phyloP scores from a whole-genome alignment of 2,113 vertebrate species.

The Riparia riparia region DNA sequence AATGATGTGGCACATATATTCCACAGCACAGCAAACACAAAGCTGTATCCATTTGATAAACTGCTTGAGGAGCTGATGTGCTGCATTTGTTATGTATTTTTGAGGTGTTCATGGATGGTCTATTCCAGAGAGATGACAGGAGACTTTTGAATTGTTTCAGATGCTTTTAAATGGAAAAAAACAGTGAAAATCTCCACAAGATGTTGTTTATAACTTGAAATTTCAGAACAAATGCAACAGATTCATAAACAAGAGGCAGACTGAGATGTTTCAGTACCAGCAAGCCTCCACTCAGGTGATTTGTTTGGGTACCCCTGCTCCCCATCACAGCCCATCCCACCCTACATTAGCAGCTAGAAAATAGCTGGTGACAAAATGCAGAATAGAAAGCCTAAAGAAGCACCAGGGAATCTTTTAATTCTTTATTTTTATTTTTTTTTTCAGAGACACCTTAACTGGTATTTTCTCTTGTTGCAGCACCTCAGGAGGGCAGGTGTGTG shows the following conservation, averaged over 20 bases:
- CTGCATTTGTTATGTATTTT: not conserved
- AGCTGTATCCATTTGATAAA: not conserved
- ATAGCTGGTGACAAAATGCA: not conserved
- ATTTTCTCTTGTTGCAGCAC: not conserved
- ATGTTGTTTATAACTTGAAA: not conserved
- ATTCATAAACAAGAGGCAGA: not conserved
- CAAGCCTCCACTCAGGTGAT: not conserved
- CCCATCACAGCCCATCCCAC: not conserved
- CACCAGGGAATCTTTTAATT: fast-evolving
- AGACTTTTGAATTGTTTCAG: not conserved
- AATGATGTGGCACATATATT: not conserved
- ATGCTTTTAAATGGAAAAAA: not conserved
- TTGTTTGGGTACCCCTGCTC: not conserved
- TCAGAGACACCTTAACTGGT: not conserved
- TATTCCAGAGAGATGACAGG: not conserved
- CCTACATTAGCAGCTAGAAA: not conserved
- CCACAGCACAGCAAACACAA: not conserved
- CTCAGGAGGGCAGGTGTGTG: not conserved
- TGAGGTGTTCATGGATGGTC: not conserved
- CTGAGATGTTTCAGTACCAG: not conserved
- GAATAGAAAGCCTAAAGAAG: not conserved
- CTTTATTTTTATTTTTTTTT: not conserved
- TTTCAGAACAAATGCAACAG: not conserved
- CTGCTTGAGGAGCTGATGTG: not conserved
- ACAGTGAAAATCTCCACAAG: not conserved